phyloP scores from a whole-genome alignment of 2,113 vertebrate genomes.

The Riparia riparia region DNA sequence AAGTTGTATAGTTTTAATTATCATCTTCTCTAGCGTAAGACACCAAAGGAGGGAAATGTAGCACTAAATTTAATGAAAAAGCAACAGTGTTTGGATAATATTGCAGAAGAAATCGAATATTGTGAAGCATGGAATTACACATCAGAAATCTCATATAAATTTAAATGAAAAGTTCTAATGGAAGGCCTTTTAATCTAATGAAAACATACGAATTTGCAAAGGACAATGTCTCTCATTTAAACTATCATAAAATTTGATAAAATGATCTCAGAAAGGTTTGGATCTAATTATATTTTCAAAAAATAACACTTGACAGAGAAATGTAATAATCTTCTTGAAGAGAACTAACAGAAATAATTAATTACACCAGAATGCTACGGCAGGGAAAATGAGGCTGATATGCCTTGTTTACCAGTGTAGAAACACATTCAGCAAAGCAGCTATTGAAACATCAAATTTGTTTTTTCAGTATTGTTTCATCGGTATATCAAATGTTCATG shows the following conservation, averaged over 20 bases:
- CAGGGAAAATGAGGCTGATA: neutral
- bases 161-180: constrained; percentile 58
- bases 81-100: neutral
- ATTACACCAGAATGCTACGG: neutral
- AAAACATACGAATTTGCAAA: constrained; percentile 54
- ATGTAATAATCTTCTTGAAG: constrained; percentile 45
- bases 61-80: constrained; percentile 36
- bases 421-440: neutral
- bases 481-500: neutral
- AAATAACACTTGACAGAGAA: constrained; percentile 42
- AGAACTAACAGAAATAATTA: constrained; percentile 24
- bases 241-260: constrained; percentile 32
- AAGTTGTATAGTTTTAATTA: constrained; percentile 29
- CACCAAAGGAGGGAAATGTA: constrained; percentile 17
- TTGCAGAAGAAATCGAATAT: constrained; percentile 45
- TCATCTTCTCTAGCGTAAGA: neutral
- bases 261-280: constrained; percentile 2
- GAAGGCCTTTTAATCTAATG: constrained; percentile 54
- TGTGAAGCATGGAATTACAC: constrained; percentile 45
- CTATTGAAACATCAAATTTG: neutral
- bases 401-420: neutral
- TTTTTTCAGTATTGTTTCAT: neutral
- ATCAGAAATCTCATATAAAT: constrained; percentile 58
- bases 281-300: constrained; percentile 48
- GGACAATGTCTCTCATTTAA: constrained; percentile 50